Evolutionary conservation across 2,113 vertebrate genomes (phyloP).

Genomic region (Heptranchias perlo): DNA sequence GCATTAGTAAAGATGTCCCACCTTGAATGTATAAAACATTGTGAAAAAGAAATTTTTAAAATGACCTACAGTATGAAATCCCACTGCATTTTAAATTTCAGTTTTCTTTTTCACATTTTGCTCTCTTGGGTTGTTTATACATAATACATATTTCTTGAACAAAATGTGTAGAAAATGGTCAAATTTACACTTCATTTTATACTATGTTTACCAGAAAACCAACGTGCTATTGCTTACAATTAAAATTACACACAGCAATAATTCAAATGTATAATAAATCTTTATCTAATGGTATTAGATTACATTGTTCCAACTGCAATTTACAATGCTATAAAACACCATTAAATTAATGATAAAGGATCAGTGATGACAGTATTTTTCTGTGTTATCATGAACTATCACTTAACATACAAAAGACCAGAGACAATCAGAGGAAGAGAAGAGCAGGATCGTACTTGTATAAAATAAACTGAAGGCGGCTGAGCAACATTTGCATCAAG

Average conservation of each 20-base stretch:
- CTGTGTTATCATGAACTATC: conserved; percentile 45
- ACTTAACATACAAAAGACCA: conserved; percentile 40
- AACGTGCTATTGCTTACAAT: conserved; percentile 32
- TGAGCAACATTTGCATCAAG: conserved; percentile 48
- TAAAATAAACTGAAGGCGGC: conserved; percentile 32
- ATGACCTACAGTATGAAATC: conserved; percentile 22
- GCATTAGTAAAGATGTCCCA: conserved; percentile 32
- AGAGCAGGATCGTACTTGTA: conserved; percentile 41
- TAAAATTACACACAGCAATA: conserved; percentile 37
- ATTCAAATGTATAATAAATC: conserved; percentile 23
- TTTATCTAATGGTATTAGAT: conserved; percentile 32
- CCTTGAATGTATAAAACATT: conserved; percentile 32
- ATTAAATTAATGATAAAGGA: conserved; percentile 14
- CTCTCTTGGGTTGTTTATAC: conserved; percentile 25
- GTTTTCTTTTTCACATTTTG: conserved; percentile 17
- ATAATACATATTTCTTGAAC: conserved; percentile 35
- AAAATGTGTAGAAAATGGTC: conserved; percentile 32
- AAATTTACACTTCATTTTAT: conserved; percentile 35
- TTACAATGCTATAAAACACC: conserved; percentile 34
- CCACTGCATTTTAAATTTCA: conserved; percentile 34
- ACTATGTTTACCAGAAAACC: conserved; percentile 8
- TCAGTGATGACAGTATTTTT: conserved; percentile 22
- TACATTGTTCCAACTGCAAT: conserved; percentile 19
- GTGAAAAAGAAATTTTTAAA: conserved; percentile 23
- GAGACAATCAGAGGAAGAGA: conserved; percentile 38